phyloP scores from a whole-genome alignment of 2,113 vertebrate species.

The Epinephelus cyanopodus region DNA sequence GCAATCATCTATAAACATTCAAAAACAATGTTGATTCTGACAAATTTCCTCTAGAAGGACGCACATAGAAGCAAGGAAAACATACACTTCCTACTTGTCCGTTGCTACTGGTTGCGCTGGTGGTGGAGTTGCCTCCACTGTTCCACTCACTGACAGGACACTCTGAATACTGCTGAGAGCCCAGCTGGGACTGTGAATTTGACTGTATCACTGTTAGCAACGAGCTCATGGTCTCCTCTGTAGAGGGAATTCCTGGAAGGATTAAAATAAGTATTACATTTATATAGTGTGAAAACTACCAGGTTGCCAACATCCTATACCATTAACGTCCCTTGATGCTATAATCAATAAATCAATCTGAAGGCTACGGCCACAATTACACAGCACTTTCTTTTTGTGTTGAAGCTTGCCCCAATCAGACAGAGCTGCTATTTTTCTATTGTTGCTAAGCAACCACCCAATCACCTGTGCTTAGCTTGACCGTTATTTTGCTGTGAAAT shows the following conservation, averaged over 20 bases:
- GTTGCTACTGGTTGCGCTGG: slow-evolving; percentile 80
- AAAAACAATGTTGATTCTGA: not conserved
- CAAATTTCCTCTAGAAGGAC: not conserved
- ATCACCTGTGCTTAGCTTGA: too few relatives aligned
- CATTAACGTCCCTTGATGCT: not conserved
- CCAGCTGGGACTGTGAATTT: slow-evolving; percentile 82
- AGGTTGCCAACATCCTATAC: not conserved
- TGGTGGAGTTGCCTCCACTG: slow-evolving; percentile 82
- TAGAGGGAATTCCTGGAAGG: slow-evolving; percentile 86
- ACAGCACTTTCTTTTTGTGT: too few relatives aligned
- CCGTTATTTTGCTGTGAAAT: too few relatives aligned
- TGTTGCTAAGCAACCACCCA: too few relatives aligned
- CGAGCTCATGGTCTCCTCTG: slow-evolving; percentile 87
- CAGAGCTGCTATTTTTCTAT: too few relatives aligned
- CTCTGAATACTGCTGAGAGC: slow-evolving; percentile 86
- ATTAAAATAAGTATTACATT: slow-evolving; percentile 11
- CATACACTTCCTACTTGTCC: slow-evolving; percentile 89
- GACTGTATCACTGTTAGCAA: slow-evolving; percentile 85
- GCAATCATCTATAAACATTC: too few relatives aligned
- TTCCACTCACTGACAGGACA: slow-evolving; percentile 88
- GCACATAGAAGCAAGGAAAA: slow-evolving; percentile 45
- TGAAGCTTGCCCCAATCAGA: too few relatives aligned
- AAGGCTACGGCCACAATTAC: too few relatives aligned
- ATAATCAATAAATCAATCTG: not conserved
- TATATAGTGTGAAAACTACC: not conserved